Evolutionary conservation across 2,113 vertebrate genomes (phyloP).

Genomic region (Anarrhichthys ocellatus): DNA sequence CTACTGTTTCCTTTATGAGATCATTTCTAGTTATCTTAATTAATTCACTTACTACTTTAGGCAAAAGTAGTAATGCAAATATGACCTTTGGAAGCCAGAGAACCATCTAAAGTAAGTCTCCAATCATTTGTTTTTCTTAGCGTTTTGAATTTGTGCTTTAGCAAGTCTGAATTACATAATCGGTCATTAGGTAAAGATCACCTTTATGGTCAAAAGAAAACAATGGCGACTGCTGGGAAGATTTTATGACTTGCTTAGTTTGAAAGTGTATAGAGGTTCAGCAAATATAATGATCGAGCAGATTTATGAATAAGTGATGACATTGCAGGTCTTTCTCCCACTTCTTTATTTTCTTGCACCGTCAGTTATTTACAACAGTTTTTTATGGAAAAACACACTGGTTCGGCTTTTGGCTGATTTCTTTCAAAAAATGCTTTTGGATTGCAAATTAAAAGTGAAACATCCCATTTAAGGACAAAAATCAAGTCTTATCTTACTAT

Average conservation of each 20-base stretch:
- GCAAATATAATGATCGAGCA: background rate
- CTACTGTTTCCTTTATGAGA: slow-evolving; percentile 1
- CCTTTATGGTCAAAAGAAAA: slow-evolving; percentile 11
- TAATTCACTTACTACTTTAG: background rate
- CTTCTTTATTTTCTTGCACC: background rate
- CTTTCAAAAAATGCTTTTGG: background rate
- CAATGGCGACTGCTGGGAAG: background rate
- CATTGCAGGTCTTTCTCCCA: background rate
- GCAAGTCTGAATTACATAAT: background rate
- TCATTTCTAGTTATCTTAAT: background rate
- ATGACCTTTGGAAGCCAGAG: background rate
- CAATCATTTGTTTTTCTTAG: background rate
- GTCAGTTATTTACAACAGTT: background rate
- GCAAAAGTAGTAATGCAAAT: background rate
- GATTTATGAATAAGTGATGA: background rate
- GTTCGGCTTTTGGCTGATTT: background rate
- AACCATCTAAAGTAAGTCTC: background rate
- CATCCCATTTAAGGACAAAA: background rate
- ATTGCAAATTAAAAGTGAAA: background rate
- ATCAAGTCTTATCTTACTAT: background rate
- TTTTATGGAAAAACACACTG: background rate
- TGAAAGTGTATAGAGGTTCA: background rate
- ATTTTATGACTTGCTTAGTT: background rate
- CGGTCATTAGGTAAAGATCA: background rate
- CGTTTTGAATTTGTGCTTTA: background rate